These are phyloP conservation scores for Halcyon malimbica DNA, from an alignment of 2,113 vertebrate genomes.

Conservation along the genomic window DNA sequence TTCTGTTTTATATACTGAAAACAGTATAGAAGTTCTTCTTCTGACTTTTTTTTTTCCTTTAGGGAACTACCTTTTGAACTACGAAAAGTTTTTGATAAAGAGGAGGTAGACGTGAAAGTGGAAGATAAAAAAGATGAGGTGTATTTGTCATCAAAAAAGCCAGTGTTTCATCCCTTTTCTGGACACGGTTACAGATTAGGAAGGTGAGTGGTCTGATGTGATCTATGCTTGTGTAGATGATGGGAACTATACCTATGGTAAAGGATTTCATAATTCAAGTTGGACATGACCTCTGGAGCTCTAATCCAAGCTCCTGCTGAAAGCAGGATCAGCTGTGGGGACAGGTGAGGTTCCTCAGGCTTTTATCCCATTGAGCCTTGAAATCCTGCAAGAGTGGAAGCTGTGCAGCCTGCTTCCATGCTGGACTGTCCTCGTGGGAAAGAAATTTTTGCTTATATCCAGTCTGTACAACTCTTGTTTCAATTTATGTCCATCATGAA, in stretches of 20 bases:
- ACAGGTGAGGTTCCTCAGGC: not conserved
- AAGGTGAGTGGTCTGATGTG: slow-evolving; percentile 76
- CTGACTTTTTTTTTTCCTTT: not conserved
- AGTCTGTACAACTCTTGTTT: not conserved
- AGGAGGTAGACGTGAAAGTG: slow-evolving; percentile 91
- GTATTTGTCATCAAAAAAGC: slow-evolving; percentile 81
- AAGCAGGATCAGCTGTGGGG: not conserved
- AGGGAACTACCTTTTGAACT: slow-evolving; percentile 92
- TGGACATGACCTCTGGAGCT: not conserved
- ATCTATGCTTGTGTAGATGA: not conserved
- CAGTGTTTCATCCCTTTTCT: slow-evolving; percentile 89
- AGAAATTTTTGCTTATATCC: not conserved
- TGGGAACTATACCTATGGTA: not conserved
- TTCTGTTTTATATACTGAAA: not conserved
- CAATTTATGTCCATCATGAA: not conserved
- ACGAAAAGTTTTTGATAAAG: slow-evolving; percentile 83
- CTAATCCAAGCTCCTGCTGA: not conserved
- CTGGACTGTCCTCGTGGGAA: not conserved
- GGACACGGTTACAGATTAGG: slow-evolving; percentile 91
- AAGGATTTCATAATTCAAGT: not conserved
- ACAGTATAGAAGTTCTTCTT: not conserved
- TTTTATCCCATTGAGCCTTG: not conserved
- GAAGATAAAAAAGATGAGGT: slow-evolving; percentile 91
- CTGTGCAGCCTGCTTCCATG: not conserved
- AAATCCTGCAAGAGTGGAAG: not conserved